Evolutionary conservation across 1,140 invertebrate species (phyloP).

Genomic region (Nebria ingens): DNA sequence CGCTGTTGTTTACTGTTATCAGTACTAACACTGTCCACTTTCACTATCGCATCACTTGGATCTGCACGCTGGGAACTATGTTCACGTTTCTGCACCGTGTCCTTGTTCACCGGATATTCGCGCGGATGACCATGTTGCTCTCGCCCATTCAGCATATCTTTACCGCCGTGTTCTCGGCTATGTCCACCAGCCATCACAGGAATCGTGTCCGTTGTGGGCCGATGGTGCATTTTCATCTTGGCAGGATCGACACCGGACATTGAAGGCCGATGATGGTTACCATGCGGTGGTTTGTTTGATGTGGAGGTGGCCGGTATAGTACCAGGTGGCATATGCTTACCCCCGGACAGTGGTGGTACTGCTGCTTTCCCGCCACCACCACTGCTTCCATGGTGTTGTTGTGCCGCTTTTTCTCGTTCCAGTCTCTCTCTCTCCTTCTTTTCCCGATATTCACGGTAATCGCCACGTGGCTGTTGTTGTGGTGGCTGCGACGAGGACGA

Average conservation of each 20-base stretch:
- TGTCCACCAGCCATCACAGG: background rate
- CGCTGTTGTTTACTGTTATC: too few relatives aligned
- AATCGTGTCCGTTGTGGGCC: background rate
- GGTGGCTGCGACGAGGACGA: slow-evolving; percentile 15
- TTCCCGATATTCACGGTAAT: slow-evolving; percentile 42
- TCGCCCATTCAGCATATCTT: background rate
- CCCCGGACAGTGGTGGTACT: slow-evolving; percentile 24
- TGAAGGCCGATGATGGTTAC: slow-evolving; percentile 31
- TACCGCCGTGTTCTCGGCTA: background rate
- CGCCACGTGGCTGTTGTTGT: slow-evolving; percentile 28
- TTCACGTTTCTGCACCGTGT: background rate
- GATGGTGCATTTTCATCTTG: slow-evolving; percentile 20
- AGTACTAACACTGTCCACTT: background rate
- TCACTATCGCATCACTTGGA: background rate
- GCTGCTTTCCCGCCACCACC: slow-evolving; percentile 24
- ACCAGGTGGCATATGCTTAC: slow-evolving; percentile 22
- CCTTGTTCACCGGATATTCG: background rate
- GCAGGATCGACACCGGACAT: slow-evolving; percentile 30
- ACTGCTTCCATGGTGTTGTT: slow-evolving; percentile 12
- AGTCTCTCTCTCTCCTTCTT: slow-evolving; percentile 40
- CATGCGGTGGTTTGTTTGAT: slow-evolving; percentile 24
- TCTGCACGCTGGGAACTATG: background rate
- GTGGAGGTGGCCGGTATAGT: slow-evolving; percentile 21
- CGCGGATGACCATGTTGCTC: background rate
- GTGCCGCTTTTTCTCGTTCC: slow-evolving; percentile 24